A percentile compares a stretch with the other conserved stretches of the same genome.
Evolutionary conservation across 2,113 vertebrate species (phyloP).

Genomic region (Gallinago jamesoni): DNA sequence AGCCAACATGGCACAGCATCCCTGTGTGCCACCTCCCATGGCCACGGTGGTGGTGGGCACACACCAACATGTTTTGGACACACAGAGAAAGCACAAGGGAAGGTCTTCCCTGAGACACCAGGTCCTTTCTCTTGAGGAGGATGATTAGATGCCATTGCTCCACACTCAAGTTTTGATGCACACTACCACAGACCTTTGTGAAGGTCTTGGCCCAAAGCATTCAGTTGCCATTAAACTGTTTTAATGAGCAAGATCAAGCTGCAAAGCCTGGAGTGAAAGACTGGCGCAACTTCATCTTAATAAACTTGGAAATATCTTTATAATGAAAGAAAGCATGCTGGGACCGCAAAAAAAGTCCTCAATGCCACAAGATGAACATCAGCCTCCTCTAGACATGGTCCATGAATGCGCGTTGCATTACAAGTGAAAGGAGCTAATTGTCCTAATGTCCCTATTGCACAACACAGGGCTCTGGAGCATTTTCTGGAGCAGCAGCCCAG

Average conservation of each 20-base stretch:
- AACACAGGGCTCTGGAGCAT: fast-evolving
- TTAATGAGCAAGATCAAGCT: not conserved
- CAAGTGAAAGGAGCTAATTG: not conserved
- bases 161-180: not conserved
- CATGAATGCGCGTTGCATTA: fast-evolving
- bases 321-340: fast-evolving
- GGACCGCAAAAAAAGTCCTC: not conserved
- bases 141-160: not conserved
- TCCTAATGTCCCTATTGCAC: not conserved
- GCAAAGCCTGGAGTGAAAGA: not conserved
- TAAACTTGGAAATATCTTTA: not conserved
- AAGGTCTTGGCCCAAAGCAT: not conserved
- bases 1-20: not conserved
- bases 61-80: not conserved
- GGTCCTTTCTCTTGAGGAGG: not conserved
- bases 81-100: fast-evolving
- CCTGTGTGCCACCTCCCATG: fast-evolving
- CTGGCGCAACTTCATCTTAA: not conserved
- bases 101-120: not conserved
- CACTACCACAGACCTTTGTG: fast-evolving
- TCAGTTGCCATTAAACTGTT: not conserved
- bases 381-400: not conserved
- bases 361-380: not conserved
- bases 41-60: not conserved
- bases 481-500: not conserved